Evolutionary conservation across 92 coral and sea anemone genomes (phyloP), one percentile per base, ranked within the genome.

Genomic region (Umimayanthus chanpuru): DNA sequence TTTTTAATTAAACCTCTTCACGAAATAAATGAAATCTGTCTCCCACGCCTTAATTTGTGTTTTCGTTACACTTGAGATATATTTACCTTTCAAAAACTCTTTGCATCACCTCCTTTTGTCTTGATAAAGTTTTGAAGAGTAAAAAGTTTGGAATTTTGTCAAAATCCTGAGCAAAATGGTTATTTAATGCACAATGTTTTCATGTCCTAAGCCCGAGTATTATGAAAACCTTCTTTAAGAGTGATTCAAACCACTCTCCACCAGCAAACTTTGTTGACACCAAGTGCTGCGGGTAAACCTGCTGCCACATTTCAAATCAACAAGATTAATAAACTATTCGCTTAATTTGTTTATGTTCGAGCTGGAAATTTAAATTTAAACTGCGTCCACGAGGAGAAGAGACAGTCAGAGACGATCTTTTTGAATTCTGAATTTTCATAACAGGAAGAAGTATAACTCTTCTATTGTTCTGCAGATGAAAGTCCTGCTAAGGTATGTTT

Each of bases 321-420:
- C 18, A 73, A 73, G 77, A 73, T 73, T 73, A 73, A 39, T 73
- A 36, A 73, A 32, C 77, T 73, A 73, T 73, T 73, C 43, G 36
- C 23, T 9, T 73, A 73, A 73, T 73, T 73, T 73, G 77, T 73
- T 73, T 73, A 73, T 30, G 77, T 28, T 73, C 47, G 43, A 73
- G 77, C 43, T 4, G 36, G 43, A 73, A 2, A 61, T 61, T 61
- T 32, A 32, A 32, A 32, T 32, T 32, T 21, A 61, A 61, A 61
- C 68, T 61, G 68, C 15, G 68, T 61, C 68, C 68, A 21, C 68
- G 68, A 61, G 68, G 68, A 61, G 68, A 25, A 20, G 25, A 61
- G 26, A 61, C 18, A 61, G 68, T 25, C 68, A 61, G 8, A 5
- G 21, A 61, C 4, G 23, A 3, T 61, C 4, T 25, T 6, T 61